Evolutionary conservation across 1,140 invertebrate genomes (phyloP), one percentile per base, ranked within the genome.

Genomic region (Papilio glaucus): DNA sequence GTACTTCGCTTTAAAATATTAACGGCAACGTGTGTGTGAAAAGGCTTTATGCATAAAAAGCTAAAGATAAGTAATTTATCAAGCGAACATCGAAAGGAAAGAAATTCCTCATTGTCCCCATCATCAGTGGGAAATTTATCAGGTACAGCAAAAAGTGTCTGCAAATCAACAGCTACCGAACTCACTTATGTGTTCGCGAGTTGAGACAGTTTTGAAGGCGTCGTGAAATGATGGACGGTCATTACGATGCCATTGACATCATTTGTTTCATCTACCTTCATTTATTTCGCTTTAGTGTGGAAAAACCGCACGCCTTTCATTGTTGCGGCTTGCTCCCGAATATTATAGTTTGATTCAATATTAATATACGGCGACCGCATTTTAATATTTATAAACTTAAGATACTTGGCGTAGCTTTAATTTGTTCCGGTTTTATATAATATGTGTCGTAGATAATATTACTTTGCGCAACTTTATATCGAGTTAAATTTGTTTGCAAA

Each of bases 181-280:
- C 70, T 21, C 74, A 74, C 73, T 70, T 68, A 78, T 77, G 68
- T 62, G 65, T 71, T 67, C 65, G 72, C 72, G 63, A 65, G 67
- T 75, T 85, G 82, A 85, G 81, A 86, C 85, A 89, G 85, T 86
- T 89, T 86, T 85, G 82, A 89, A 79, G 81, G 82, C 78, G 72
- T 78, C 73, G 76, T 76, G 77, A 83, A 84, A 83, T 88, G 83
- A 89, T 83, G 83, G 84, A 85, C 79, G 79, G 83, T 88, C 86
- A 87, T 88, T 88, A 88, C 79, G 77, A 87, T 88, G 87, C 85
- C 86, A 88, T 88, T 88, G 87, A 87, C 87, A 83, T 89, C 84
- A 84, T 84, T 87, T 88, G 82, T 85, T 85, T 85, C 83, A 74
- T 81, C 79, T 76, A 81, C 78, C 80, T 81, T 77, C 76, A 84